Base-by-base conservation (phyloP, 2,888 invertebrate genomes). In the Melieria omissa region DNA sequence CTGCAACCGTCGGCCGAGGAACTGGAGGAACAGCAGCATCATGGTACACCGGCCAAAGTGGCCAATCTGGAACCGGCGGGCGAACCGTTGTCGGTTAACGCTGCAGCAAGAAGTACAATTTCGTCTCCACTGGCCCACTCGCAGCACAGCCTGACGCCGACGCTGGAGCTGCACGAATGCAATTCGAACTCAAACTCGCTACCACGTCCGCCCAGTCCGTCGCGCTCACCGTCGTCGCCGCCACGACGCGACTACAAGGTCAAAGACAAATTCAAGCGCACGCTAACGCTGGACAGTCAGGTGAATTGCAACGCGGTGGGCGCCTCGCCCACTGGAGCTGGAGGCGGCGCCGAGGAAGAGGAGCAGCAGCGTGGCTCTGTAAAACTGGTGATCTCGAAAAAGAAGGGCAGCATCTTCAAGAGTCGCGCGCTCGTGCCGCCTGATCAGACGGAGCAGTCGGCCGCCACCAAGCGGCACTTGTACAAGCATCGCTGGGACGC, bases 401-500 rank as follows among this genome's bases (percentile, higher is more conserved):
- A 95, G 85, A 95, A 96, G 83, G 95, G 95, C 62, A 95, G 95
- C 80, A 95, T 96, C 84, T 96, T 96, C 83, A 96, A 96, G 83
- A 95, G 95, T 82, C 91, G 95, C 72, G 92, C 92, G 12, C 86
- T 92, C 76, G 90, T 92, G 14, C 81, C 80, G 1, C 81, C 84
- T n/a, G 84, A 83, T 57, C 82, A 84, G 71, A 89, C 83, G 3
- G 81, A 81, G 9, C 82, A 85, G 71, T 80, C 83, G 65, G 81
- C 75, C 91, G 91, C 70, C 88, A 78, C 93, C 80, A 93, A 95
- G 86, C 89, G 94, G 64, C 95, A 94, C 71, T 87, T 95, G 49
- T 96, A 96, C 84, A 93, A 92, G 85, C 96, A 96, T 88, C 95
- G 95, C 86, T 96, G 96, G 95, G 92, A 92, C 76, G 95, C 94